A percentile compares a stretch with the other conserved stretches of the same genome.
phyloP scores from a whole-genome alignment of 2,888 invertebrate genomes.

The Plebejus anna region DNA sequence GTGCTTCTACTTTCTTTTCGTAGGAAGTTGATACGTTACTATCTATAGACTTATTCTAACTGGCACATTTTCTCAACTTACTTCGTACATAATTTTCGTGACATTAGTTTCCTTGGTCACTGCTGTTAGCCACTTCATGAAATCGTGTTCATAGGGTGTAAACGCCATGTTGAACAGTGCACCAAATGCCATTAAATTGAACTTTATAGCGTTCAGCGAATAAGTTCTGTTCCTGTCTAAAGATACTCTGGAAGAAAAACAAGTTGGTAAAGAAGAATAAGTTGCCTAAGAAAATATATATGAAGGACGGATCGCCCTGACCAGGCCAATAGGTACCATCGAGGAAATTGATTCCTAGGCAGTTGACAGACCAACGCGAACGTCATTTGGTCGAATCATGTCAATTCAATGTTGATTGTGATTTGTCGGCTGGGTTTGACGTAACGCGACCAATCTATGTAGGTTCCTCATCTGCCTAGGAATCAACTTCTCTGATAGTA shows the following conservation, averaged over 20 bases:
- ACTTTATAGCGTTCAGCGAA: constrained; percentile 35
- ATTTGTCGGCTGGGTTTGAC: no score
- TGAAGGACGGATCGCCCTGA: no score
- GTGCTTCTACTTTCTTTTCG: no score
- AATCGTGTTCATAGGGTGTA: constrained; percentile 39
- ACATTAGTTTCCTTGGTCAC: constrained; percentile 42
- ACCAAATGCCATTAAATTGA: constrained; percentile 42
- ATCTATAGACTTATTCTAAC: neutral
- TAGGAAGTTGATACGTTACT: neutral
- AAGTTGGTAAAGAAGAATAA: neutral
- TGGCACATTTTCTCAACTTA: constrained; percentile 33
- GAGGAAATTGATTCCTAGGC: no score
- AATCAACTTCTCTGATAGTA: no score
- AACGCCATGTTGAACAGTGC: constrained; percentile 36
- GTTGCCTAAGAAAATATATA: neutral
- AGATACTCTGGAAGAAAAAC: constrained; percentile 34
- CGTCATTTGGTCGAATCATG: no score
- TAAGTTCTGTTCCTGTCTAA: constrained; percentile 41
- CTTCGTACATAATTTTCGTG: constrained; percentile 44
- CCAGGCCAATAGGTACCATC: no score
- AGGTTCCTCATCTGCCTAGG: no score
- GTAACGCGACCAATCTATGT: no score
- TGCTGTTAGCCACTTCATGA: constrained; percentile 45
- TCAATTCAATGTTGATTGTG: no score
- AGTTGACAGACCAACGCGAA: no score